A percentile compares a stretch with the other conserved stretches of the same genome.
phyloP scores from a whole-genome alignment of 53 echinoderm and acorn worm genomes.

The Zoroaster sp. region DNA sequence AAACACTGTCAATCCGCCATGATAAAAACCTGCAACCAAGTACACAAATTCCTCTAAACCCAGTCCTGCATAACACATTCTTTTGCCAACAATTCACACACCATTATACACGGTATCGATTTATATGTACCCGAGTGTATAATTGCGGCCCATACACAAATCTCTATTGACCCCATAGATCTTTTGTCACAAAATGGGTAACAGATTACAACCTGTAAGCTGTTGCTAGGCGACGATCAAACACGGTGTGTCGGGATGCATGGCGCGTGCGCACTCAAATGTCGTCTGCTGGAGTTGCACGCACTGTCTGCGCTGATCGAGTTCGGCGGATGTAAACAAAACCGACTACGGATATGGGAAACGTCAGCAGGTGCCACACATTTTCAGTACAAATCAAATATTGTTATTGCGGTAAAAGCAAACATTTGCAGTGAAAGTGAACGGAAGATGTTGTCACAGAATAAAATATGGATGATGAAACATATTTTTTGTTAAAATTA shows the following conservation, averaged over 20 bases:
- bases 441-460: too few relatives aligned
- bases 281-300: neutral
- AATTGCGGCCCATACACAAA: neutral
- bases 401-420: neutral
- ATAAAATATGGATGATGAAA: neutral
- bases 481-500: neutral
- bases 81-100: neutral
- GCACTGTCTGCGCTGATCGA: neutral
- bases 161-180: neutral
- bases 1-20: too few relatives aligned
- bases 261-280: neutral
- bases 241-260: neutral
- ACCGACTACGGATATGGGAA: neutral
- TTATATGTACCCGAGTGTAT: neutral
- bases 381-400: neutral
- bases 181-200: conserved; percentile 35
- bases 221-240: conserved; percentile 33
- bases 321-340: neutral
- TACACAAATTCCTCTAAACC: neutral
- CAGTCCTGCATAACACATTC: neutral
- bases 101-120: neutral
- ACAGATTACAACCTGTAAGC: conserved; percentile 5
- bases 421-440: neutral
- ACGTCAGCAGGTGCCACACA: neutral
- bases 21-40: neutral